Evolutionary conservation across 2,113 vertebrate genomes (phyloP).

Genomic region (Antechinus stuartii): DNA sequence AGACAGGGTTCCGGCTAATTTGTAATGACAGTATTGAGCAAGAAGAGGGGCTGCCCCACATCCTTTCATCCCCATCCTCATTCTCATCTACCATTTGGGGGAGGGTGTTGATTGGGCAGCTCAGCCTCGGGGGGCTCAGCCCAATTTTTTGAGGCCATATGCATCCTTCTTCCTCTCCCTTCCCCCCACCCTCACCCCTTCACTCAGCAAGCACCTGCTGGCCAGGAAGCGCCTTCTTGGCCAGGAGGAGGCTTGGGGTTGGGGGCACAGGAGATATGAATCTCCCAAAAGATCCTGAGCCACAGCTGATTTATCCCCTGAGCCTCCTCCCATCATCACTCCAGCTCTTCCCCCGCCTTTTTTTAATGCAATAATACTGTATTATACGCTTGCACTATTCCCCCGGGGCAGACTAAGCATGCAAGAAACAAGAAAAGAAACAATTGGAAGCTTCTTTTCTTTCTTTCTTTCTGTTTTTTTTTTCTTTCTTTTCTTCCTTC

Average conservation of each 20-base stretch:
- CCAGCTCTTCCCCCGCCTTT: slow-evolving; percentile 75
- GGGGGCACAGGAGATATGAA: slow-evolving; percentile 12
- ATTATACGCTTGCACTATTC: slow-evolving; percentile 95
- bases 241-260: background rate
- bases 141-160: background rate
- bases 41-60: slow-evolving; percentile 46
- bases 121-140: slow-evolving; percentile 5
- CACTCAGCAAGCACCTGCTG: background rate
- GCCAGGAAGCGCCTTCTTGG: background rate
- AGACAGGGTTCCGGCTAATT: slow-evolving; percentile 10
- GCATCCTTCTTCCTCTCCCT: background rate
- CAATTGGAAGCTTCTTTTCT: slow-evolving; percentile 66
- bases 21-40: slow-evolving; percentile 30
- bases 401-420: slow-evolving; percentile 84
- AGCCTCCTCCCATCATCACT: slow-evolving; percentile 69
- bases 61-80: background rate
- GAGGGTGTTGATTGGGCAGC: background rate
- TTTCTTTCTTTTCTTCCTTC: slow-evolving; percentile 2
- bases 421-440: slow-evolving; percentile 81
- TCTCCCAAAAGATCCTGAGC: slow-evolving; percentile 74
- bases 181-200: background rate
- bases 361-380: slow-evolving; percentile 93
- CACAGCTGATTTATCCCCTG: slow-evolving; percentile 80
- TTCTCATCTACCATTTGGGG: background rate
- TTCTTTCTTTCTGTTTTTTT: background rate